Conservation (phyloP, 2,888 invertebrate species). For the Lasioglossum villosulum region DNA sequence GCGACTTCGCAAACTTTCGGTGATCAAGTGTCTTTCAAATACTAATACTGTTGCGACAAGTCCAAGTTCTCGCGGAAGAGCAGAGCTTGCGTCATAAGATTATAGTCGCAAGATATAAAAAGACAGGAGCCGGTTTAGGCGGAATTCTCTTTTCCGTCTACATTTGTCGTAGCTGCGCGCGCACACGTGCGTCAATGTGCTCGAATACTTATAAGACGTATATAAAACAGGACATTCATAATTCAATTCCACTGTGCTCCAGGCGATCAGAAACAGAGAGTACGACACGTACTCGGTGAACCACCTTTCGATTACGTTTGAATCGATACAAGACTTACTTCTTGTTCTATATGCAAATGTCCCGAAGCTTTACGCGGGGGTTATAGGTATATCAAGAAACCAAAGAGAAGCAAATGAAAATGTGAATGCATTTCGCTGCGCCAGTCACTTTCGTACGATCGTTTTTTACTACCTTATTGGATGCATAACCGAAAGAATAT, state of each 20-base stretch:
- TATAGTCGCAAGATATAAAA: neutral
- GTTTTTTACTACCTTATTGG: neutral
- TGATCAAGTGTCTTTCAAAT: neutral
- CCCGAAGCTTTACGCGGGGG: neutral
- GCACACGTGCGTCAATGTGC: neutral
- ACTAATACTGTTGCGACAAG: neutral
- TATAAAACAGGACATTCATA: slow-evolving; percentile 34
- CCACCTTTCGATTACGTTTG: slow-evolving; percentile 53
- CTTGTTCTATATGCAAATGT: slow-evolving; percentile 9
- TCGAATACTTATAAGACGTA: neutral
- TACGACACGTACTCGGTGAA: slow-evolving; percentile 21
- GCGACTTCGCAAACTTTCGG: neutral
- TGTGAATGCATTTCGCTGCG: neutral
- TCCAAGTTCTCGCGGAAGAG: neutral
- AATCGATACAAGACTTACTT: slow-evolving; percentile 32
- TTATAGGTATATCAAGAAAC: neutral
- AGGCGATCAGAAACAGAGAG: slow-evolving; percentile 40
- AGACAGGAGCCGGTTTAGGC: neutral
- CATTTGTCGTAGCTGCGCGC: neutral
- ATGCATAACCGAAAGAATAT: neutral
- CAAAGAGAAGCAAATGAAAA: neutral
- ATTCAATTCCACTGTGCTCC: slow-evolving; percentile 37
- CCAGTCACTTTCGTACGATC: neutral
- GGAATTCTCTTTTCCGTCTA: neutral
- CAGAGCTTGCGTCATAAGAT: slow-evolving; percentile 7